Percentiles rank a stretch among this genome's conserved stretches.
These are phyloP conservation scores for Scomber scombrus DNA, from an alignment of 2,113 vertebrate genomes.

Conservation along the genomic window DNA sequence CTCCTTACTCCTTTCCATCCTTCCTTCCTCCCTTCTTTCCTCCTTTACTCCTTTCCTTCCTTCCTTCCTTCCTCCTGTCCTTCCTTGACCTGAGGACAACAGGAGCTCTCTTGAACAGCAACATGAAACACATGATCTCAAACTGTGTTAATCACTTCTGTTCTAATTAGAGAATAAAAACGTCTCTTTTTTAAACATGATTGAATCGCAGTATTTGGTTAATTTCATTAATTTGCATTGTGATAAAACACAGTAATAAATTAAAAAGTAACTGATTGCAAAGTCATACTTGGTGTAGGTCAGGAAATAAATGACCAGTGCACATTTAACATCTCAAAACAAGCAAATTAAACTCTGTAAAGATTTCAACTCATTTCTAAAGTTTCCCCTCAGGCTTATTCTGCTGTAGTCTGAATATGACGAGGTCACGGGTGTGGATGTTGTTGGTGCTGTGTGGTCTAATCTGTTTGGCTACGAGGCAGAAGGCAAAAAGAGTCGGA, in stretches of 20 bases:
- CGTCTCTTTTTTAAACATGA: background rate
- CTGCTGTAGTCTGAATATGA: slow-evolving; percentile 35
- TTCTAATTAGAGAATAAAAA: slow-evolving; percentile 7
- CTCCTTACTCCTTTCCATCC: no score
- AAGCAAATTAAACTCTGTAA: background rate
- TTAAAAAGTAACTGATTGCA: background rate
- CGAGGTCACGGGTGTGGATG: slow-evolving; percentile 19
- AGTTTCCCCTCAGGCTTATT: background rate
- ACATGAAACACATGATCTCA: no score
- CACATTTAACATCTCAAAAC: background rate
- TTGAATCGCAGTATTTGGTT: background rate
- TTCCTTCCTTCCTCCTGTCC: no score
- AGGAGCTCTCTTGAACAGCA: no score
- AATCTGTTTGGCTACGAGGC: slow-evolving; percentile 50
- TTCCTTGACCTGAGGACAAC: no score
- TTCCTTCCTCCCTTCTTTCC: no score
- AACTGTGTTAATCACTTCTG: background rate
- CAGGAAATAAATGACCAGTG: no score
- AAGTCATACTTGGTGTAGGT: background rate
- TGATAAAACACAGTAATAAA: background rate
- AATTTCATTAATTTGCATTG: background rate
- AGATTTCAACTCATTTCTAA: background rate
- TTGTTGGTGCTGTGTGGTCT: background rate
- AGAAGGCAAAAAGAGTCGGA: slow-evolving; percentile 36
- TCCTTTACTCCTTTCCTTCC: no score